Conservation (phyloP, 2,797 vertebrate species). For the Tenualosa ilisha region DNA sequence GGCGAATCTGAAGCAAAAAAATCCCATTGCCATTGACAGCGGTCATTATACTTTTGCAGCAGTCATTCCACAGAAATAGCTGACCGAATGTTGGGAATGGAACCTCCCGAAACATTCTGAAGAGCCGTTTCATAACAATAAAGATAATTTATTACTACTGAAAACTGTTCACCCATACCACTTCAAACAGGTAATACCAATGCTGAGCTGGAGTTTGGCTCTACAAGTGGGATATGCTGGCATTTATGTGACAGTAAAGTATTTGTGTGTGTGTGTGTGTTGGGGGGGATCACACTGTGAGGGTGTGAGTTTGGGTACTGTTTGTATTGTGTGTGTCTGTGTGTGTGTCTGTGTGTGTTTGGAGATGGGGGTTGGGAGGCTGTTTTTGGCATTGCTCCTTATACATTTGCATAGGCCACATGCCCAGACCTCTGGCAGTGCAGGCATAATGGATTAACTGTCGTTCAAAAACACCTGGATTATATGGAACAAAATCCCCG, state of each 20-base stretch:
- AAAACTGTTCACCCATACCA: not conserved
- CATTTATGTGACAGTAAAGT: no score
- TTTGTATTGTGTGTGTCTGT: not conserved
- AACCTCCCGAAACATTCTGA: not conserved
- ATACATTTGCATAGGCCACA: conserved; percentile 76
- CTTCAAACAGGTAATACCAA: not conserved
- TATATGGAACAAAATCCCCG: conserved; percentile 71
- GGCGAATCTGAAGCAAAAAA: no score
- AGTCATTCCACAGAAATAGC: no score
- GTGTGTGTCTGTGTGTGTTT: conserved; percentile 6
- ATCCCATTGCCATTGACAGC: no score
- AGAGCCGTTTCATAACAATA: no score
- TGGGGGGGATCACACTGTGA: no score
- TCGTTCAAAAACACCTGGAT: conserved; percentile 82
- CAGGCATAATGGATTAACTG: conserved; percentile 73
- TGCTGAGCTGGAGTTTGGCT: not conserved
- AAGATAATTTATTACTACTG: no score
- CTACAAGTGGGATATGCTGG: not conserved
- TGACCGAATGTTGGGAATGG: no score
- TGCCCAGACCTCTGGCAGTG: conserved; percentile 72
- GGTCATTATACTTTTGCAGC: no score
- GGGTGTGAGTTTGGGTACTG: no score
- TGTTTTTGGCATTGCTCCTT: conserved; percentile 63
- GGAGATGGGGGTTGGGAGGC: conserved; percentile 47
- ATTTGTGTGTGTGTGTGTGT: no score